These are phyloP conservation scores for Excalfactoria chinensis DNA, from an alignment of 2,113 vertebrate species.

Conservation along the genomic window DNA sequence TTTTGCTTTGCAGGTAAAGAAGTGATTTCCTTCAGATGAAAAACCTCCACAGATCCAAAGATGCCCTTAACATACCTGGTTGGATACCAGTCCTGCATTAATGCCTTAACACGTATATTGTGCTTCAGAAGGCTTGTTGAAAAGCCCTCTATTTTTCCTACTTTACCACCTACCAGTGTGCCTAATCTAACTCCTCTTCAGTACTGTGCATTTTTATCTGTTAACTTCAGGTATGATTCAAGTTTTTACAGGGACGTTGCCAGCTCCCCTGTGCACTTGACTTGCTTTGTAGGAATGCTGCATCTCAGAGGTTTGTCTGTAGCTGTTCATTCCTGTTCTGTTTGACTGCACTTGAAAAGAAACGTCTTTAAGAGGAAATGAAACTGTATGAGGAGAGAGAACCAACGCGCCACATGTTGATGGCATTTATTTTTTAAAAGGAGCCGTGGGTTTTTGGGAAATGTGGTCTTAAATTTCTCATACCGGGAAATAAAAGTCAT, in stretches of 20 bases:
- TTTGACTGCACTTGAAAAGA: not conserved
- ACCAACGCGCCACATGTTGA: not conserved
- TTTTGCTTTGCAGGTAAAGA: conserved; percentile 79
- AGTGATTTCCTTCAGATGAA: conserved; percentile 61
- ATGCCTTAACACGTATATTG: conserved; percentile 64
- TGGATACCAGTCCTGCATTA: conserved; percentile 59
- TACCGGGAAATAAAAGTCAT: conserved; percentile 78
- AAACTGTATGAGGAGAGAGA: conserved; percentile 5
- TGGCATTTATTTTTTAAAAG: conserved; percentile 7
- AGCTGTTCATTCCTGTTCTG: not conserved
- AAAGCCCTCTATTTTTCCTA: conserved; percentile 21
- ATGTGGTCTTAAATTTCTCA: conserved; percentile 59
- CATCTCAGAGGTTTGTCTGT: not conserved
- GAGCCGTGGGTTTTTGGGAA: conserved; percentile 54
- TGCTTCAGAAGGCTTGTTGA: conserved; percentile 21
- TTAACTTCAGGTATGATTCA: not conserved
- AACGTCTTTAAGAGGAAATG: not conserved
- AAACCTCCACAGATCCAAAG: conserved; percentile 51
- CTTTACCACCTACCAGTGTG: conserved; percentile 9
- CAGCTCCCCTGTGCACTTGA: not conserved
- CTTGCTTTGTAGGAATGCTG: not conserved
- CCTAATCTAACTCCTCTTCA: conserved; percentile 9
- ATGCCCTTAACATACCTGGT: conserved; percentile 25
- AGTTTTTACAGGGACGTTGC: not conserved
- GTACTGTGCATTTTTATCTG: conserved; percentile 3